Evolutionary conservation across 2,888 invertebrate species (phyloP), one percentile per base, ranked within the genome.

Genomic region (Agonopterix heracliana): DNA sequence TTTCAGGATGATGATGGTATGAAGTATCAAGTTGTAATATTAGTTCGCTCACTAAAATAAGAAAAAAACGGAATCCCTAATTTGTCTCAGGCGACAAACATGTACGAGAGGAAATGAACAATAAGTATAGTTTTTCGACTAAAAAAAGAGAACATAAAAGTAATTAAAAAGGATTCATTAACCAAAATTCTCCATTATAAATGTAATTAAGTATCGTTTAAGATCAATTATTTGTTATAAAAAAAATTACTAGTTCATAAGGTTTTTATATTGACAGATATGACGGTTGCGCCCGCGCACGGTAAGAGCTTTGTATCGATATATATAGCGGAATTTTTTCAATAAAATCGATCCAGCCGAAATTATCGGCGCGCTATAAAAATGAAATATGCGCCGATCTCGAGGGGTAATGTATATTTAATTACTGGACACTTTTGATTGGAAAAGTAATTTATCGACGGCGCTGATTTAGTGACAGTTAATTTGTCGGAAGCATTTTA

Each of bases 381-480:
- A 51, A 52, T 61, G 59, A 61, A 54, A 53, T 53, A 63, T 51
- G 56, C 50, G 42, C 47, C 49, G 46, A 40, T 42, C 42, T 34
- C 46, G 43, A 26, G 26, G 26, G 45, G 55, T 58, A 60, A 60
- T 60, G 55, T 55, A 53, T 57, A 58, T 63, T 57, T 61, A 61
- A 64, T 63, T 57, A 61, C 56, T 53, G 57, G 54, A 58, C 55
- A 59, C 35, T 52, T 59, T 56, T 56, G 54, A 60, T 59, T 53
- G 54, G 52, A 54, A 53, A 54, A 51, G 47, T 49, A 51, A 54
- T 56, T 59, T 59, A 58, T 54, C 48, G 54, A 26, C 14, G 11
- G 45, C 40, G 49, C 44, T 57, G 57, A 63, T 56, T 57, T 55
- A 60, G 50, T 52, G 35, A 36, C 50, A 43, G 52, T 57, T 53